These are phyloP conservation scores for Capitulum mitella DNA, from an alignment of 2,888 invertebrate genomes.

Conservation along the genomic window DNA sequence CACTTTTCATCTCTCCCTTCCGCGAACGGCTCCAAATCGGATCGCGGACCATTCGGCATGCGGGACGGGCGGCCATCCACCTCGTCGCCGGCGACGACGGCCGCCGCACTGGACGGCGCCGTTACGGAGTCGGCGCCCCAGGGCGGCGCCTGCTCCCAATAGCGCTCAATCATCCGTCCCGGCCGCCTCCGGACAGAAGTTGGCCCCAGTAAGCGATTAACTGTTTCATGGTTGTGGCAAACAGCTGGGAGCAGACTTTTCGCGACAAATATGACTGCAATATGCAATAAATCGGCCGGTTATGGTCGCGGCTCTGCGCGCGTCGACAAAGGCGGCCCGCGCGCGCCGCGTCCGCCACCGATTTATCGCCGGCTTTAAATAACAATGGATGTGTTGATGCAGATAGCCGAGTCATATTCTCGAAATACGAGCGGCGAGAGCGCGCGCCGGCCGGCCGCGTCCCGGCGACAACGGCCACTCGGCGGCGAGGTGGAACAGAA, in stretches of 20 bases:
- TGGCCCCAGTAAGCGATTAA: neutral
- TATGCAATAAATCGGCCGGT: neutral
- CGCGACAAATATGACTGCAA: conserved; percentile 17
- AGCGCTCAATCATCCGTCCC: neutral
- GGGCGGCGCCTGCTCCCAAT: neutral
- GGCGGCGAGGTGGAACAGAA: too few species aligned
- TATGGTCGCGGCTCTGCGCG: neutral
- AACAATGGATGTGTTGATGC: conserved; percentile 3
- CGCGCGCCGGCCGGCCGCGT: too few species aligned
- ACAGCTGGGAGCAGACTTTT: neutral
- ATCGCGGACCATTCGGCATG: neutral
- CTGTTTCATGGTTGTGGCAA: neutral
- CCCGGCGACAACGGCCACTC: too few species aligned
- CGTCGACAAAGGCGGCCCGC: neutral
- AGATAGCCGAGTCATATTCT: neutral
- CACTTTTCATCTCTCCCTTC: neutral
- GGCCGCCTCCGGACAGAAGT: neutral
- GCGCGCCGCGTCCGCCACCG: neutral
- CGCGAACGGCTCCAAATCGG: neutral
- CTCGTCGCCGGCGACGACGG: neutral
- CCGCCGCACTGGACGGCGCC: neutral
- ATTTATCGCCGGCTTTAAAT: conserved; percentile 7
- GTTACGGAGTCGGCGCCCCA: neutral
- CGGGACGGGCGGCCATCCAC: neutral
- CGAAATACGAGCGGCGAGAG: neutral